Evolutionary conservation across 2,888 invertebrate genomes (phyloP).

Genomic region (Mesorhabditis belari): DNA sequence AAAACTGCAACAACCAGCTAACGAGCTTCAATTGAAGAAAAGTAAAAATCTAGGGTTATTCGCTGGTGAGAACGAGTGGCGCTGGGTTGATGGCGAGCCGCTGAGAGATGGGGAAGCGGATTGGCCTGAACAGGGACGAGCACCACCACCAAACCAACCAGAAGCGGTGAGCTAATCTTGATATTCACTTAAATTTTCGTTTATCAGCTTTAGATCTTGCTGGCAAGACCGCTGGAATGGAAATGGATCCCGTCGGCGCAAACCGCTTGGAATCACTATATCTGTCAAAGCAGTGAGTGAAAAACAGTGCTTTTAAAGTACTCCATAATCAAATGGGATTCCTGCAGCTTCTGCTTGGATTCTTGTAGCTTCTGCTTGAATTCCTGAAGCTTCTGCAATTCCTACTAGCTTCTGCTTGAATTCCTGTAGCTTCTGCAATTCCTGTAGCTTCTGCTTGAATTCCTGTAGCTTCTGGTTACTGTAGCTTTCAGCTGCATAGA

Average conservation of each 20-base stretch:
- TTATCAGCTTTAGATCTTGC: conserved; percentile 1
- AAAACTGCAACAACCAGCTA: neutral
- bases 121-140: conserved; percentile 18
- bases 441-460: neutral
- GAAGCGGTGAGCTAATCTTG: conserved; percentile 27
- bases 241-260: conserved; percentile 40
- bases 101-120: conserved; percentile 17
- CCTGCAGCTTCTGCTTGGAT: too few relatives aligned
- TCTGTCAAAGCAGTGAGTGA: conserved; percentile 36
- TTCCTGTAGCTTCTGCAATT: neutral
- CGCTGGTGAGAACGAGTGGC: conserved; percentile 28
- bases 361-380: too few relatives aligned
- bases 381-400: neutral
- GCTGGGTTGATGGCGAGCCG: conserved; percentile 33
- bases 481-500: neutral
- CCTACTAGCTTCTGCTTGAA: neutral
- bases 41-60: conserved; percentile 14
- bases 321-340: too few relatives aligned
- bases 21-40: neutral
- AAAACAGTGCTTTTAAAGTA: too few relatives aligned
- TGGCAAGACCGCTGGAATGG: conserved; percentile 32
- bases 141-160: conserved; percentile 14
- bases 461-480: neutral
- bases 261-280: conserved; percentile 38
- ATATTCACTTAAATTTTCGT: too few relatives aligned